Conservation (phyloP, 1,140 invertebrate genomes). For the Mycetomoellerius zeteki region DNA sequence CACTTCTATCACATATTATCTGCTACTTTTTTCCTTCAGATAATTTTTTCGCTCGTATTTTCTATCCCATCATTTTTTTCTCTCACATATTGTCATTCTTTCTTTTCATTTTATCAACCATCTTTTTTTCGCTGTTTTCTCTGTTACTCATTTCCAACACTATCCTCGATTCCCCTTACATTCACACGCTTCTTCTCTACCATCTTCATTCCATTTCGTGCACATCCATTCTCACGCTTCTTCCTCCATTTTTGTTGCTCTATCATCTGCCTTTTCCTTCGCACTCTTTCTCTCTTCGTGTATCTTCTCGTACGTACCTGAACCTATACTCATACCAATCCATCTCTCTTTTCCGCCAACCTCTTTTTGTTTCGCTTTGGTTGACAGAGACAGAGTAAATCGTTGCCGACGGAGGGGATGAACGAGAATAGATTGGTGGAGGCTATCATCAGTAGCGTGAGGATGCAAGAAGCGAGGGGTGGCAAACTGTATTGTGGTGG, state of each 20-base stretch:
- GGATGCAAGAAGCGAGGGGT: slow-evolving; percentile 40
- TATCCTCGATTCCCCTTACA: slow-evolving; percentile 21
- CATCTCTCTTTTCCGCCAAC: slow-evolving; percentile 27
- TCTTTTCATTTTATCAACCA: neutral
- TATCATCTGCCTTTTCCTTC: slow-evolving; percentile 27
- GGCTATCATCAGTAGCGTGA: slow-evolving; percentile 45
- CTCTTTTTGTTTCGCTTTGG: slow-evolving; percentile 48
- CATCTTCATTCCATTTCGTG: slow-evolving; percentile 10
- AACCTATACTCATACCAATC: slow-evolving; percentile 9
- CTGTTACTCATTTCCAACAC: slow-evolving; percentile 9
- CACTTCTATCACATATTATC: neutral
- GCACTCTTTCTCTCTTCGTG: slow-evolving; percentile 30
- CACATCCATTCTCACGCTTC: slow-evolving; percentile 47
- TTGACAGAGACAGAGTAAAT: slow-evolving; percentile 47
- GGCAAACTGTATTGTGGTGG: slow-evolving; percentile 59
- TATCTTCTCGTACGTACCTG: slow-evolving; percentile 44
- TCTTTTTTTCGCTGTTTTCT: neutral
- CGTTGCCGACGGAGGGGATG: slow-evolving; percentile 23
- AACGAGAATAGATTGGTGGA: slow-evolving; percentile 66
- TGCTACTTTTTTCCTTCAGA: neutral
- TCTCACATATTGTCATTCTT: neutral
- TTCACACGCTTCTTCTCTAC: slow-evolving; percentile 50
- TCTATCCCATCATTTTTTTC: neutral
- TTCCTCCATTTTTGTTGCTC: neutral
- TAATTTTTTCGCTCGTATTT: neutral